phyloP scores from a whole-genome alignment of 2,113 vertebrate species.

The Piliocolobus tephrosceles region DNA sequence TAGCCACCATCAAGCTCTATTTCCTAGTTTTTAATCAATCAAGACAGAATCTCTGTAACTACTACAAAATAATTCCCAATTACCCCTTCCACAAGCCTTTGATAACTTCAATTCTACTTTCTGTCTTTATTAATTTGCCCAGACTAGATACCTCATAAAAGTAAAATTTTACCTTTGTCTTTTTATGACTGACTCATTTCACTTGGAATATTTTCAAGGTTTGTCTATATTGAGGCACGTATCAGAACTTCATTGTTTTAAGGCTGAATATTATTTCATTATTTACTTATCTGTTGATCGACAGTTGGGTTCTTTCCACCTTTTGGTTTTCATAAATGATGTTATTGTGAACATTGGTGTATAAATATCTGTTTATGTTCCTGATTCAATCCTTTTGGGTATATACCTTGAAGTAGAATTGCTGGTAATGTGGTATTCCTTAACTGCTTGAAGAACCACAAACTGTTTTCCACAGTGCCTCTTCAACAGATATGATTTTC shows the following conservation, averaged over 20 bases:
- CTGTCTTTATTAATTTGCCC: not conserved
- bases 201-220: not conserved
- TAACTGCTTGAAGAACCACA: not conserved
- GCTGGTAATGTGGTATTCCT: not conserved
- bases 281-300: not conserved
- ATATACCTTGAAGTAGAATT: not conserved
- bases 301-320: not conserved
- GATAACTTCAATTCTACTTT: not conserved
- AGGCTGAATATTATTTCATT: not conserved
- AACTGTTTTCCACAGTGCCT: not conserved
- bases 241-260: not conserved
- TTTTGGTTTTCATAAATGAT: not conserved
- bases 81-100: not conserved
- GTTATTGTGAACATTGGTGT: not conserved
- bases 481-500: not conserved
- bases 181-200: not conserved
- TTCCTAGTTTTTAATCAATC: not conserved
- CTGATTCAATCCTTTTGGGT: not conserved
- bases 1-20: not conserved
- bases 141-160: not conserved
- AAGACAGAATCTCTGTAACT: not conserved
- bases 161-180: not conserved
- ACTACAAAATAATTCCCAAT: not conserved
- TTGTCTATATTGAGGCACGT: not conserved
- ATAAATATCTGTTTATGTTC: not conserved